phyloP scores from a whole-genome alignment of 2,113 vertebrate genomes.

The Microcebus lehilahytsara region DNA sequence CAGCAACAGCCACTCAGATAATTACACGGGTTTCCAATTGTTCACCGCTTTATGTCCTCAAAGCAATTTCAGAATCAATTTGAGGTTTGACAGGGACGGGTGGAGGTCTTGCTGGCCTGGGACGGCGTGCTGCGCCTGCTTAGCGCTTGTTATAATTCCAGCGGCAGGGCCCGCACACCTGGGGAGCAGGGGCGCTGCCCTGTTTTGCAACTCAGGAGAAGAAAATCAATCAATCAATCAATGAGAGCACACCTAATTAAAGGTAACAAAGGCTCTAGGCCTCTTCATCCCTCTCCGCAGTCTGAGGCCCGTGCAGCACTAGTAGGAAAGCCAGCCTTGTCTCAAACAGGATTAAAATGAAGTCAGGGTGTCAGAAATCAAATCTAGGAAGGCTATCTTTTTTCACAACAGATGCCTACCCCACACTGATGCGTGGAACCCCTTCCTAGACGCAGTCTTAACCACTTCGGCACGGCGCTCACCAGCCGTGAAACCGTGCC shows the following conservation, averaged over 20 bases:
- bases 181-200: constrained; percentile 32
- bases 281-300: not conserved
- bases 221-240: constrained; percentile 68
- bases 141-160: constrained; percentile 71
- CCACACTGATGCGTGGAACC: not conserved
- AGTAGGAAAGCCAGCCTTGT: not conserved
- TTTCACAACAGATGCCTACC: not conserved
- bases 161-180: constrained; percentile 61
- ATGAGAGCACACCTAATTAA: constrained; percentile 75
- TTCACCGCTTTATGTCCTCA: constrained; percentile 82
- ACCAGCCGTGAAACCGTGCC: too few relatives aligned
- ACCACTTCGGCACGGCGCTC: too few relatives aligned
- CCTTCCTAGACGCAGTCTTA: not conserved
- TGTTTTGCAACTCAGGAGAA: constrained; percentile 68
- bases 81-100: constrained; percentile 82
- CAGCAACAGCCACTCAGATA: constrained; percentile 76
- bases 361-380: not conserved
- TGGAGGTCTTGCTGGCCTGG: not conserved
- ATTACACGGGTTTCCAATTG: constrained; percentile 79
- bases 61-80: constrained; percentile 87
- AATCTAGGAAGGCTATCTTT: not conserved
- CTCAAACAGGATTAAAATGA: not conserved
- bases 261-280: constrained; percentile 72
- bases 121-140: constrained; percentile 60
- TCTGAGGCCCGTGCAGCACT: not conserved